Conservation (phyloP, 2,113 vertebrate species). For the Eurystomus gularis region DNA sequence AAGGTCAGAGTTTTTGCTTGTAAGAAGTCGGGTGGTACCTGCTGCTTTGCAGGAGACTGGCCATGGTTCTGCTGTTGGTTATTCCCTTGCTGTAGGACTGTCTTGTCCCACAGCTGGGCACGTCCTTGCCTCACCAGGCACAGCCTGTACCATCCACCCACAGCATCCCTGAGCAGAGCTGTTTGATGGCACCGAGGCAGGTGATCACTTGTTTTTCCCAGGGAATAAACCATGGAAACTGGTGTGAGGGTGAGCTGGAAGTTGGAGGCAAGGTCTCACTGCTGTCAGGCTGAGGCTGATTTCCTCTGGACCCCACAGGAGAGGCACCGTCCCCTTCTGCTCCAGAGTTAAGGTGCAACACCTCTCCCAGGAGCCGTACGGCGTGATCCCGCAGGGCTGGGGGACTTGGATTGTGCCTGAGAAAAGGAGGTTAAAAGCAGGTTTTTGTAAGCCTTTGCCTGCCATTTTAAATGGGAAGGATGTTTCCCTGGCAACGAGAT, state of each 20-base stretch:
- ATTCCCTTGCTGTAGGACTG: background rate
- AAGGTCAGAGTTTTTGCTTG: background rate
- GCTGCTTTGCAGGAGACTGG: background rate
- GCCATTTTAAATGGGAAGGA: constrained; percentile 53
- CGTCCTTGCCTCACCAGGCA: background rate
- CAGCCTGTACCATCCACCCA: background rate
- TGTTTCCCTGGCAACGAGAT: constrained; percentile 67
- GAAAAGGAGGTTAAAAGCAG: constrained; percentile 43
- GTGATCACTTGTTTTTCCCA: background rate
- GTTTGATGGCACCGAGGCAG: background rate
- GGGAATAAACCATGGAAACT: background rate
- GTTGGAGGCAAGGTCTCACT: background rate
- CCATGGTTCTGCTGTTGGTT: background rate
- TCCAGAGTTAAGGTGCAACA: background rate
- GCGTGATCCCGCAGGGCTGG: rapidly evolving
- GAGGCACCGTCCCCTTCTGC: background rate
- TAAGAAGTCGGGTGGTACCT: background rate
- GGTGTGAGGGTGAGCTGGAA: background rate
- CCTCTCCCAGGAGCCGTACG: background rate
- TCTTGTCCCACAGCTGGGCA: background rate
- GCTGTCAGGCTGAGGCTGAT: background rate
- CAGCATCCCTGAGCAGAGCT: background rate
- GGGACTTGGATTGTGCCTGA: background rate
- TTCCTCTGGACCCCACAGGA: background rate
- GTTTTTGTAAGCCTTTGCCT: constrained; percentile 41